Percentiles rank a stretch among this genome's conserved stretches.
These are phyloP conservation scores for Enteromius trimaculatus DNA, from an alignment of 2,797 vertebrate genomes.

Conservation along the genomic window DNA sequence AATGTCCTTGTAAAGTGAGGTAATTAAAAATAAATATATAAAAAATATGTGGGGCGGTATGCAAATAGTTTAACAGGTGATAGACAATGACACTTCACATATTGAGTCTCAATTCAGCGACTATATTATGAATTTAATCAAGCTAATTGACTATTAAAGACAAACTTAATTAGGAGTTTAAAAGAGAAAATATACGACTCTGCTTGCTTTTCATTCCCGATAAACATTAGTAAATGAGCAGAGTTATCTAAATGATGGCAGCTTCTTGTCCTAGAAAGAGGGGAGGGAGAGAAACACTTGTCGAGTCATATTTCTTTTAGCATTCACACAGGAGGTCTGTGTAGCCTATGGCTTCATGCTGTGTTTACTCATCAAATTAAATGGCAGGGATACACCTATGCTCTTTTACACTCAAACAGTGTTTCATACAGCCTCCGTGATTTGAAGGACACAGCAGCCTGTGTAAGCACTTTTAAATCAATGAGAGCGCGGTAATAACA, in stretches of 20 bases:
- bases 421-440: slow-evolving; percentile 3
- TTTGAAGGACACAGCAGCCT: not conserved
- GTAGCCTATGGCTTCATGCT: slow-evolving; percentile 36
- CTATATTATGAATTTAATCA: slow-evolving; percentile 73
- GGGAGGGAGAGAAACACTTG: slow-evolving; percentile 14
- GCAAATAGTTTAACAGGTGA: slow-evolving; percentile 12
- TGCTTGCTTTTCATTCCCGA: slow-evolving; percentile 65
- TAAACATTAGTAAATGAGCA: slow-evolving; percentile 74
- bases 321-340: slow-evolving; percentile 22
- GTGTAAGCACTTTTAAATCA: slow-evolving; percentile 28
- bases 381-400: slow-evolving; percentile 22
- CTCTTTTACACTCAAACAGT: not conserved
- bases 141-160: slow-evolving; percentile 77
- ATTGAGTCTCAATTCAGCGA: slow-evolving; percentile 51
- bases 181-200: slow-evolving; percentile 57
- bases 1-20: slow-evolving; percentile 22
- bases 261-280: slow-evolving; percentile 61
- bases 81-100: slow-evolving; percentile 19
- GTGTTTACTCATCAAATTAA: slow-evolving; percentile 17
- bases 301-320: slow-evolving; percentile 20
- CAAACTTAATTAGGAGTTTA: slow-evolving; percentile 69
- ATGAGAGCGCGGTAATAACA: not conserved
- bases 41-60: slow-evolving; percentile 30
- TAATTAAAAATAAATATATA: slow-evolving; percentile 35
- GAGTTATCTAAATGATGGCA: slow-evolving; percentile 70